Evolutionary conservation across 2,888 invertebrate genomes (phyloP), one percentile per base, ranked within the genome.

Genomic region (Leistus spinibarbis): DNA sequence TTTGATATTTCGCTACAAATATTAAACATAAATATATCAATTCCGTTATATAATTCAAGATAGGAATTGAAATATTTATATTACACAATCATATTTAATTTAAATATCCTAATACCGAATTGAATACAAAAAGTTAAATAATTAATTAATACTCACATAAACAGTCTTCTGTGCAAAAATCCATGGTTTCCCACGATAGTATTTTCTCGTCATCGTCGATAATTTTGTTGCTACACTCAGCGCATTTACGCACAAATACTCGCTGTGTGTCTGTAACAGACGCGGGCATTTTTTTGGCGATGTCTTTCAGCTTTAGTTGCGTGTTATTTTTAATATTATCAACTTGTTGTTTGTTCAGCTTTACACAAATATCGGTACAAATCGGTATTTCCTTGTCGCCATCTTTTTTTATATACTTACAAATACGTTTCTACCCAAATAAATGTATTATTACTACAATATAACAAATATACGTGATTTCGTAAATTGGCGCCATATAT

Each of bases 121-220:
- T n/a, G n/a, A n/a, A n/a, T n/a, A n/a, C n/a, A n/a, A n/a, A n/a
- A n/a, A n/a, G n/a, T n/a, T n/a, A n/a, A n/a, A n/a, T 10, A 10
- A 60, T 60, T 19, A 3, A 20, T 60, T n/a, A n/a, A n/a, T 57
- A 80, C 80, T 78, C 87, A 79, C 94, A 93, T 80, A 96, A 87
- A 82, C 97, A 97, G 69, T 91, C 88, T 84, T 96, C 96, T 78
- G 94, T 93, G 82, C 97, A 97, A 83, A 95, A 97, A 83, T 97
- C 96, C 93, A 96, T 94, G 0, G 96, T 95, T 85, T 97, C 96
- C 97, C 97, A 97, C 0, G 92, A 91, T 0, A 95, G 86, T 81
- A 91, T 90, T 77, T 90, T 90, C 40, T 92, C 92, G 66, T 90
- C 90, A 0, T 86, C 80, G 2, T 84, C 81, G 0, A 90, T 85